Percentiles rank a stretch among this genome's conserved stretches.
Conservation (phyloP, 2,113 vertebrate species). For the Candoia aspera region DNA sequence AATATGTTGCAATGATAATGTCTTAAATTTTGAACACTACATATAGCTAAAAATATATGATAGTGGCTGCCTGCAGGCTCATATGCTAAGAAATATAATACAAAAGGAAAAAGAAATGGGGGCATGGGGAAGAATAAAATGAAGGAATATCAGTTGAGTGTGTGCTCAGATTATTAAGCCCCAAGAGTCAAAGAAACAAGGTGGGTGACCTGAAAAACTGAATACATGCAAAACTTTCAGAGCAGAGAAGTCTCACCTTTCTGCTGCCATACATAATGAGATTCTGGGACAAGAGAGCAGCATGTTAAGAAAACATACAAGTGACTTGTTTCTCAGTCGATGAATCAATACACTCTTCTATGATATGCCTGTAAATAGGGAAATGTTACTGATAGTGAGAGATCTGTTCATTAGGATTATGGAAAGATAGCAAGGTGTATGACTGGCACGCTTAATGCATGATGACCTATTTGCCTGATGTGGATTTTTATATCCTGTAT, state of each 20-base stretch:
- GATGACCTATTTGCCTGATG: not conserved
- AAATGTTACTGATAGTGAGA: not conserved
- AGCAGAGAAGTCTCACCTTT: not conserved
- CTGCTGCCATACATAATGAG: not conserved
- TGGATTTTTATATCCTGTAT: too few species aligned
- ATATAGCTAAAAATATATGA: not conserved
- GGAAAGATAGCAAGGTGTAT: not conserved
- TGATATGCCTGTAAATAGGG: not conserved
- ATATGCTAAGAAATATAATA: not conserved
- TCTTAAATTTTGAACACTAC: not conserved
- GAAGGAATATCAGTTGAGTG: not conserved
- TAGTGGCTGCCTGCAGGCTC: not conserved
- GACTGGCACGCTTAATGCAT: not conserved
- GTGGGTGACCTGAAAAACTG: not conserved
- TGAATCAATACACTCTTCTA: not conserved
- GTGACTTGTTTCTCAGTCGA: not conserved
- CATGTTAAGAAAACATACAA: not conserved
- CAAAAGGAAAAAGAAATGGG: not conserved
- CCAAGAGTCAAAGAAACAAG: not conserved
- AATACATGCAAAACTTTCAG: not conserved
- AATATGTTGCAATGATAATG: not conserved
- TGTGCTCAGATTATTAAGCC: not conserved
- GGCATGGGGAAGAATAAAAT: not conserved
- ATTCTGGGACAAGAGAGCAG: not conserved
- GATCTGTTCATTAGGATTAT: not conserved